Evolutionary conservation across 2,113 vertebrate species (phyloP).

Genomic region (Zapornia atra): DNA sequence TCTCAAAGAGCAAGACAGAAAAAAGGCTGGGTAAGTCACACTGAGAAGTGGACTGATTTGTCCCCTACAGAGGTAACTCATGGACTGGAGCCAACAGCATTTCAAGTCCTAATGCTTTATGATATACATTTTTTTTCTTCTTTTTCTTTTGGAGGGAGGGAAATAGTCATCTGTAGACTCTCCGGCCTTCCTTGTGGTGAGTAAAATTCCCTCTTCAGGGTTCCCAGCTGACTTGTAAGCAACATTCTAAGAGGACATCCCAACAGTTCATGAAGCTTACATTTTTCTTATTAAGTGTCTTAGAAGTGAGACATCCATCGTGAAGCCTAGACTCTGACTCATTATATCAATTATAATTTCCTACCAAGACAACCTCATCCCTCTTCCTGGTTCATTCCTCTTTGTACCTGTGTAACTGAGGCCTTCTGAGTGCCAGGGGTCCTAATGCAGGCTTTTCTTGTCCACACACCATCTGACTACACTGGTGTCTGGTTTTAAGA

Average conservation of each 20-base stretch:
- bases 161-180: neutral
- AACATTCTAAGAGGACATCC: neutral
- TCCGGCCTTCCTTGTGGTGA: neutral
- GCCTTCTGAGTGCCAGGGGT: neutral
- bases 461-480: neutral
- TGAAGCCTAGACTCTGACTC: neutral
- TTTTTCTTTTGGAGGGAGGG: neutral
- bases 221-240: neutral
- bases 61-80: accelerated
- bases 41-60: neutral
- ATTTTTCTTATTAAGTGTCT: neutral
- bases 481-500: neutral
- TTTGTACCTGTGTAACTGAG: neutral
- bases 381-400: neutral
- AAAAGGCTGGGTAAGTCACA: neutral
- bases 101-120: neutral
- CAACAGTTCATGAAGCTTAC: neutral
- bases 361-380: neutral
- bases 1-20: neutral
- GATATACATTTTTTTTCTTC: accelerated
- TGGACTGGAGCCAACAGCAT: neutral
- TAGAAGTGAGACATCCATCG: neutral
- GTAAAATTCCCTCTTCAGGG: neutral
- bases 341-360: neutral
- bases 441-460: neutral